Percentiles rank a stretch among this genome's conserved stretches.
Evolutionary conservation across 2,888 invertebrate genomes (phyloP).

Genomic region (Acrocera orbiculus): DNA sequence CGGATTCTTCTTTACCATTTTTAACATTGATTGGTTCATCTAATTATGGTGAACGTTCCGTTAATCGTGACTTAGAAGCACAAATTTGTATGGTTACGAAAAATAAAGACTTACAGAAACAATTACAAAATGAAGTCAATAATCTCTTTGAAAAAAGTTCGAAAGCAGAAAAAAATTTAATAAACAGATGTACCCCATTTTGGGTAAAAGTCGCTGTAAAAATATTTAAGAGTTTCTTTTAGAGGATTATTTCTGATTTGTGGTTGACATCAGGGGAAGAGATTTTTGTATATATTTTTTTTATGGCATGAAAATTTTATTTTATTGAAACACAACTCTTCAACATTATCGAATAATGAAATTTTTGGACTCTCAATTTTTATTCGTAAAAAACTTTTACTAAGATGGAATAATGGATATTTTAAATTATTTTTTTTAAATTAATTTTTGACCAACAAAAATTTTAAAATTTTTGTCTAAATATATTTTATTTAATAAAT

Average conservation of each 20-base stretch:
- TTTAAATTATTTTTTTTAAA: no score
- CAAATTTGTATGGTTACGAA: conserved; percentile 77
- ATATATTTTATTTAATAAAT: no score
- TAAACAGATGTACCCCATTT: conserved; percentile 50
- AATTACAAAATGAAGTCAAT: conserved; percentile 57
- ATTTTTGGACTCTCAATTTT: no score
- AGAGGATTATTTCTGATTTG: conserved; percentile 12
- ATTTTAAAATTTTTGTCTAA: no score
- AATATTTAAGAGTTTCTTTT: conserved; percentile 60
- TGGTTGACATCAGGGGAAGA: no score
- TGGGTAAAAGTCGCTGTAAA: conserved; percentile 66
- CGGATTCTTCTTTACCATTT: conserved; percentile 49
- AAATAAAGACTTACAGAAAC: conserved; percentile 42
- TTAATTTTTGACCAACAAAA: no score
- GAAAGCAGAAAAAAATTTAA: conserved; percentile 46
- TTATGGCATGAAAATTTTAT: no score
- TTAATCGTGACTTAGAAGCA: conserved; percentile 81
- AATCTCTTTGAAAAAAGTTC: conserved; percentile 46
- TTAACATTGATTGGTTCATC: conserved; percentile 85
- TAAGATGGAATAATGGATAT: no score
- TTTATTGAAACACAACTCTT: no score
- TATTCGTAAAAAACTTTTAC: no score
- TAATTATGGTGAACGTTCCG: conserved; percentile 85
- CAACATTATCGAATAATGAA: no score
- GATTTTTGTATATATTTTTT: no score